Evolutionary conservation across 2,113 vertebrate species (phyloP), one percentile per base, ranked within the genome.

Genomic region (Erinaceus europaeus): DNA sequence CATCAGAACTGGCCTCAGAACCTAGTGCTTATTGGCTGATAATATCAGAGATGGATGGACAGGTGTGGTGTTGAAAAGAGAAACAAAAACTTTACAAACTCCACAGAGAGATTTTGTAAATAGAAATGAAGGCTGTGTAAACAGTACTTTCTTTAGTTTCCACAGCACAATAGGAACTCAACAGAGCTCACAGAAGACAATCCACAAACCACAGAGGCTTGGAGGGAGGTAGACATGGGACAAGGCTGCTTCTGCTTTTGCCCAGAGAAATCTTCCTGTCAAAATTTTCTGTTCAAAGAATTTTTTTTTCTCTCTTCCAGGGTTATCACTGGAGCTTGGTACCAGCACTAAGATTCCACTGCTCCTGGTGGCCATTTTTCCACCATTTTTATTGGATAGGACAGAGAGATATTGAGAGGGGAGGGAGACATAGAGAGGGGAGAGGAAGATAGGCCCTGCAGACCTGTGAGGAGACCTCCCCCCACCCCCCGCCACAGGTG

Each of bases 81-180:
- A 18, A 57, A 4, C 42, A 40, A 82, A 38, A 36, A 40, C 40
- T 64, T 80, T 21, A 32, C 38, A 76, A 64, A 59, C 57, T 42
- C 42, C 14, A n/a, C 42, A 78, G 67, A 80, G 86, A 93, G 68
- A 94, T 88, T 95, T 84, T 84, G 76, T 84, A 88, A 94, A 93
- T 15, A 94, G 84, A 91, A 84, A 68, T 84, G 59, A 76, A 86
- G 64, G 21, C 73, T 84, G 68, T 86, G 84, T 80, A 85, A 92
- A 90, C 48, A 86, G 50, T 9, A 73, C 21, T 74, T 78, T 73
- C 77, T 91, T 73, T 73, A 20, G 42, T 78, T 89, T 84, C 61
- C 34, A 4, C 20, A 52, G 44, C 25, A 87, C n/a, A 38, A 10
- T 61, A 42, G 67, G 59, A 80, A 46, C 29, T 55, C 29, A 40